A percentile compares a stretch with the other conserved stretches of the same genome.
Evolutionary conservation across 2,888 invertebrate genomes (phyloP).

Genomic region (Cephus pulcher): DNA sequence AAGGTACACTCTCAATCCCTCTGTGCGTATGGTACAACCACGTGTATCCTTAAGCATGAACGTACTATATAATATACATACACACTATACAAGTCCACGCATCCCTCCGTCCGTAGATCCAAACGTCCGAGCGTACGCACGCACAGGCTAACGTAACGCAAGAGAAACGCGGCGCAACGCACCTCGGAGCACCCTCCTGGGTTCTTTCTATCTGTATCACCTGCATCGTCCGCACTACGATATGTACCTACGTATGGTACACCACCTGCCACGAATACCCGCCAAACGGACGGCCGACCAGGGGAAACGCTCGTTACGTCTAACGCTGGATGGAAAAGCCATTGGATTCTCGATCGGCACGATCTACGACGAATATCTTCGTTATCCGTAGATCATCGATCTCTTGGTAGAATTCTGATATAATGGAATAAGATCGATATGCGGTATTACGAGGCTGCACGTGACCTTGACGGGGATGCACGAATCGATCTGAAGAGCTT

Average conservation of each 20-base stretch:
- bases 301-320: constrained; percentile 22
- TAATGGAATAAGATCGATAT: neutral
- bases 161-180: constrained; percentile 8
- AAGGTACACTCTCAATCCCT: constrained; percentile 6
- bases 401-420: neutral
- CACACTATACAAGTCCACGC: constrained; percentile 5
- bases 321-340: neutral
- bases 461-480: neutral
- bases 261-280: constrained; percentile 41
- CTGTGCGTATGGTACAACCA: constrained; percentile 28
- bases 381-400: neutral
- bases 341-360: neutral
- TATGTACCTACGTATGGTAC: constrained; percentile 29
- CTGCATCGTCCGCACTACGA: constrained; percentile 34
- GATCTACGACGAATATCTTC: neutral
- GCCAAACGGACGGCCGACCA: constrained; percentile 27
- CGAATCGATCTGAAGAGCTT: neutral
- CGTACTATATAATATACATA: neutral
- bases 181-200: constrained; percentile 20
- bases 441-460: neutral
- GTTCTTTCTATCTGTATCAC: constrained; percentile 36
- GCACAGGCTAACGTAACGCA: constrained; percentile 24
- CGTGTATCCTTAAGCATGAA: constrained; percentile 12
- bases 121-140: constrained; percentile 20
- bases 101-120: constrained; percentile 10